Base-by-base conservation (phyloP, 1,140 invertebrate genomes). In the Drosophila funebris region DNA sequence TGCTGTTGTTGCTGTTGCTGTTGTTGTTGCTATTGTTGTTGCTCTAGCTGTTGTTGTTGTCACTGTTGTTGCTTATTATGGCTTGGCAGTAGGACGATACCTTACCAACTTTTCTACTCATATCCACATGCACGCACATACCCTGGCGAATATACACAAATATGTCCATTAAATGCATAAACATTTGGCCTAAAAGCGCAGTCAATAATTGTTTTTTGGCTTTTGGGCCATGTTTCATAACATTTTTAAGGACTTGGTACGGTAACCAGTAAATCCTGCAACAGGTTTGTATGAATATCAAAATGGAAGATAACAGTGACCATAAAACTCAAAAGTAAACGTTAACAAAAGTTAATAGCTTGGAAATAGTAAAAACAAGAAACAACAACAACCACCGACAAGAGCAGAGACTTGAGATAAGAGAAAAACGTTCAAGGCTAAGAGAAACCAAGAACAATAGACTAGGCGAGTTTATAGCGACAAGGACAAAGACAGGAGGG, bases 161-260 rank as follows among this genome's bases (percentile, higher is more conserved):
- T 68, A 14, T 48, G 18, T 36, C 13, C 6, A 36, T 14, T 74
- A 16, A 68, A 44, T 69, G 64, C 70, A 74, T 73, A 74, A 50
- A 64, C 37, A 74, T 61, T 79, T 83, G 76, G 76, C 76, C 81
- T 80, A 70, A 76, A 84, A 85, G 80, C 77, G 61, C 64, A 78
- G 43, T 69, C 53, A 60, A 52, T 73, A 37, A 41, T 48, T 48
- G 48, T 71, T 64, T 64, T 36, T 43, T 33, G 27, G 18, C 43
- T 44, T 29, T 18, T 24, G 37, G 57, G 41, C 41, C 66, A 61
- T 41, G 33, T 76, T 44, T 79, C 56, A 33, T 46, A 70, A 63
- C 66, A 43, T 29, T 46, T 58, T 64, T 64, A 58, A 50, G 41
- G 61, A 6, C 56, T 48, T 53, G 46, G 41, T 52, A 48, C 64